phyloP scores from a whole-genome alignment of 2,113 vertebrate species.

The Aviceda subcristata region DNA sequence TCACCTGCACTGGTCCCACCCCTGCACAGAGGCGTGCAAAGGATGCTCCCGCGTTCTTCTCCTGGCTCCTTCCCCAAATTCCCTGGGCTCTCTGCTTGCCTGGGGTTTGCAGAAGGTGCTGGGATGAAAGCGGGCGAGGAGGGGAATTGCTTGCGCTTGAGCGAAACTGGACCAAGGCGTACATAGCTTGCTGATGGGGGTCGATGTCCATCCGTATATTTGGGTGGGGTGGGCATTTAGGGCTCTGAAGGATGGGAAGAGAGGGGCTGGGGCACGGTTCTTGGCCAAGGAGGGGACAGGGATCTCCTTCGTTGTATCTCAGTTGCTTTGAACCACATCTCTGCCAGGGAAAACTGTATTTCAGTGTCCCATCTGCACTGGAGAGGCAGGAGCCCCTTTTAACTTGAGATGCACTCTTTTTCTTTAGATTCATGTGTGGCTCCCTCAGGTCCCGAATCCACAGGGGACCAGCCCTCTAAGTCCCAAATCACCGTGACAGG shows the following conservation, averaged over 20 bases:
- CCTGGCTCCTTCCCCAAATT: background rate
- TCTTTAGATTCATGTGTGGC: background rate
- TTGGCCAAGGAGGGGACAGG: background rate
- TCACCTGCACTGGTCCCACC: too few relatives aligned
- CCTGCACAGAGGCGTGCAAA: too few relatives aligned
- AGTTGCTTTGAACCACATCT: background rate
- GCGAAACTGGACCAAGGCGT: background rate
- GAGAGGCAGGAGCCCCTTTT: background rate
- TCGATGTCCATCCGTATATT: background rate
- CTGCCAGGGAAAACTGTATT: background rate
- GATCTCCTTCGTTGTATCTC: background rate
- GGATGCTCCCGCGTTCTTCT: fast-evolving
- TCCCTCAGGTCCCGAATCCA: background rate
- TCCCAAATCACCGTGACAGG: background rate
- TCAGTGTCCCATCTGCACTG: background rate
- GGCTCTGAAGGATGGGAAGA: background rate
- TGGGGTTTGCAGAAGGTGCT: background rate
- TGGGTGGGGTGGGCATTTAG: background rate
- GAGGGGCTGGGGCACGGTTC: background rate
- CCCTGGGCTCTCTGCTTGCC: background rate
- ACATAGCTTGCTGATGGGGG: background rate
- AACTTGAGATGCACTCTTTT: background rate
- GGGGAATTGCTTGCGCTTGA: fast-evolving
- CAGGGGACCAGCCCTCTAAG: background rate
- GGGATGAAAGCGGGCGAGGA: background rate